Base-by-base conservation (phyloP, 2,797 vertebrate species). In the Rhadinocentrus ornatus region DNA sequence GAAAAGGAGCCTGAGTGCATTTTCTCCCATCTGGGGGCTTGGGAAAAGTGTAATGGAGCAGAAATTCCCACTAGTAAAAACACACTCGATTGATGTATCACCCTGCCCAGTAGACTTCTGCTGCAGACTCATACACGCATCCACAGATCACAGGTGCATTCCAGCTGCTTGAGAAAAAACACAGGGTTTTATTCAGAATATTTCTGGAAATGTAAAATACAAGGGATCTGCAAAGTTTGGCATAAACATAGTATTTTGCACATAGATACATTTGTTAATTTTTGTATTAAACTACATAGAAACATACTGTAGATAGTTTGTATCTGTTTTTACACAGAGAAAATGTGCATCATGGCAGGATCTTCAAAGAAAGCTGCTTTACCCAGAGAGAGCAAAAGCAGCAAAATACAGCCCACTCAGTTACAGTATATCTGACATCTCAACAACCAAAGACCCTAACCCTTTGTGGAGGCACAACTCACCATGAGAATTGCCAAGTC, bases 11-110 rank as follows among this genome's bases (percentile, higher is more conserved):
- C 66, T 54, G 7, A 13, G 22, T 53, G 29, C 61, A 31, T 58
- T 71, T 72, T 54, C 29, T 65, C n/a, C 57, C 60, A 68, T 81
- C 63, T 46, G 18, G 62, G 66, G 68, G 48, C 29, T 48, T 62
- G 75, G 67, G 61, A 60, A 71, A 82, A 78, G 10, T 81, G 37
- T 87, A 90, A 87, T 72, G 67, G 66, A 65, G 71, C 75, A 74
- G 37, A 80, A 57, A 80, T 22, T 57, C 20, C 78, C 69, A 50
- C 78, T 11, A 26, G 62, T 80, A 62, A 78, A 71, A 70, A 54
- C 79, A 60, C 46, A 50, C 46, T 15, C 16, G 35, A 44, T 53
- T 48, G 72, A 82, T 71, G 62, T 79, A 78, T 77, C 58, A 68
- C 70, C 61, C 32, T 79, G 46, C 75, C 34, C 77, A 64, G 69